phyloP scores from a whole-genome alignment of 2,113 vertebrate genomes.

The Raphicerus campestris region DNA sequence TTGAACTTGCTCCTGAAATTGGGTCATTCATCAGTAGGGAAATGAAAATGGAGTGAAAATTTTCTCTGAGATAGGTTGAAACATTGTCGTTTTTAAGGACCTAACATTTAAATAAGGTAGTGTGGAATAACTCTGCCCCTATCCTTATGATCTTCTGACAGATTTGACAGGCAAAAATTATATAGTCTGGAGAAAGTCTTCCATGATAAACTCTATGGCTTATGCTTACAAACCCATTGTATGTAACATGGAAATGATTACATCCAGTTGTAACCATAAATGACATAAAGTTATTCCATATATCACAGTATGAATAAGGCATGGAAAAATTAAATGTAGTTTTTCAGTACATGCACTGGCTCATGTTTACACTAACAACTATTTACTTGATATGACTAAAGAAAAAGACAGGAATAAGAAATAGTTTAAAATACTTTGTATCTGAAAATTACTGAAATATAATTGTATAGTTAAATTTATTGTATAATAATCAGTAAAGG shows the following conservation, averaged over 20 bases:
- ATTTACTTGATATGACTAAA: background rate
- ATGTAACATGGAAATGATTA: background rate
- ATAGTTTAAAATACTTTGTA: background rate
- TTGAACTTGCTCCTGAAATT: background rate
- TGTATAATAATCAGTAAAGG: background rate
- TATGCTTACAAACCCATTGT: background rate
- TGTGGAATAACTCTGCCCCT: background rate
- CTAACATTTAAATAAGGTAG: background rate
- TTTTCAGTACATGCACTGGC: background rate
- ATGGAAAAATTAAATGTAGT: background rate
- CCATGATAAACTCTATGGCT: fast-evolving
- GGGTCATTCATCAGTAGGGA: background rate
- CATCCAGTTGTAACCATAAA: background rate
- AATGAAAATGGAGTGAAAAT: background rate
- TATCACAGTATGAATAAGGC: background rate
- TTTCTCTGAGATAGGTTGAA: background rate
- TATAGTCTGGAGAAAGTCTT: background rate
- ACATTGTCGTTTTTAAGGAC: background rate
- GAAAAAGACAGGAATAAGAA: background rate
- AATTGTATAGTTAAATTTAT: background rate
- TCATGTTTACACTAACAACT: background rate
- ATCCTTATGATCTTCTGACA: background rate
- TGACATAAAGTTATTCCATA: background rate
- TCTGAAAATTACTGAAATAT: background rate
- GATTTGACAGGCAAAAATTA: background rate